phyloP scores from a whole-genome alignment of 2,113 vertebrate genomes.

The Rafetus swinhoei region DNA sequence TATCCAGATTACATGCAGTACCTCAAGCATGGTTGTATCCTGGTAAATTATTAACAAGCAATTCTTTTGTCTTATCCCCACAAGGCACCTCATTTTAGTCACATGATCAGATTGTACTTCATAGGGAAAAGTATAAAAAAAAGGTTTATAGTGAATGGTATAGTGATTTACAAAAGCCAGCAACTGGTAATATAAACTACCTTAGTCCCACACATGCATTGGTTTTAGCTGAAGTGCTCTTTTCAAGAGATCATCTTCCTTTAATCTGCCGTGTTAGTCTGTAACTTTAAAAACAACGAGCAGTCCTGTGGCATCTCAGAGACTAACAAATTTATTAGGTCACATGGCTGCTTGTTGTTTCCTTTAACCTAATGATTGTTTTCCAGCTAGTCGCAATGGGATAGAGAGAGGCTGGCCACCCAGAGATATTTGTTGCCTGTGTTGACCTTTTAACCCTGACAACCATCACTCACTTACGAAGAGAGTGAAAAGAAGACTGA shows the following conservation, averaged over 20 bases:
- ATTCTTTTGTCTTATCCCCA: not conserved
- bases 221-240: not conserved
- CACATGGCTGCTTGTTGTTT: no score
- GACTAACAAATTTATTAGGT: no score
- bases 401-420: not conserved
- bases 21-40: not conserved
- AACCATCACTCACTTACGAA: not conserved
- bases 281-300: no score
- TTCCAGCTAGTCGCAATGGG: not conserved
- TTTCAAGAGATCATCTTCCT: not conserved
- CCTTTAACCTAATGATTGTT: not conserved
- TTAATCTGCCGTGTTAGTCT: not conserved
- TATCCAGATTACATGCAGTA: fast-evolving
- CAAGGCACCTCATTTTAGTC: not conserved
- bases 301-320: no score
- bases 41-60: not conserved
- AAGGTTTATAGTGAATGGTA: not conserved
- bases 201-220: not conserved
- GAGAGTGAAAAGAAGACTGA: slow-evolving; percentile 10
- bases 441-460: slow-evolving; percentile 3
- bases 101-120: not conserved
- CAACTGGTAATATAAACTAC: fast-evolving
- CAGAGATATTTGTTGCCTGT: not conserved
- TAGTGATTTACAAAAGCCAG: not conserved
- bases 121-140: not conserved